Evolutionary conservation across 2,113 vertebrate genomes (phyloP).

Genomic region (Cettia cetti): DNA sequence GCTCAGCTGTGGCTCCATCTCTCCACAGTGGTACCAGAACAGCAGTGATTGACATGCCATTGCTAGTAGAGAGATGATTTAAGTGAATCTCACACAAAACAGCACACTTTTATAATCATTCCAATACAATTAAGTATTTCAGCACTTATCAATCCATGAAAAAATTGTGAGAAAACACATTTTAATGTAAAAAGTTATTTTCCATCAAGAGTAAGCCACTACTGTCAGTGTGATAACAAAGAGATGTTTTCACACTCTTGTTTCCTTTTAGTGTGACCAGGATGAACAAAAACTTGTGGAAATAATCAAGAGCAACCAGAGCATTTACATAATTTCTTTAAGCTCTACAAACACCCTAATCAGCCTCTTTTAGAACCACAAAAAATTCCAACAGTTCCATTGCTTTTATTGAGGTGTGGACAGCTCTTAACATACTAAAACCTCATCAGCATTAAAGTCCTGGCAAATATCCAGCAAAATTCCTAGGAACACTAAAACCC

Average conservation of each 20-base stretch:
- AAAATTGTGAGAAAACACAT: not conserved
- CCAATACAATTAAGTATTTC: not conserved
- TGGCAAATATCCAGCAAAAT: not conserved
- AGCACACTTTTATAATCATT: not conserved
- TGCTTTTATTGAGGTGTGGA: not conserved
- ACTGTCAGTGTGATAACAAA: not conserved
- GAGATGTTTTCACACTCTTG: not conserved
- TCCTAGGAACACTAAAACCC: not conserved
- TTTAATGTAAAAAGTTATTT: not conserved
- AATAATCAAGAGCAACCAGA: not conserved
- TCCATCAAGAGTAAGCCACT: not conserved
- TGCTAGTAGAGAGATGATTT: not conserved
- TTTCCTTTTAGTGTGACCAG: not conserved
- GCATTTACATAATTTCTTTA: not conserved
- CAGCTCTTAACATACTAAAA: not conserved
- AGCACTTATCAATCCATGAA: not conserved
- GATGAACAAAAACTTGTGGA: not conserved
- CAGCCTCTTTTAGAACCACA: not conserved
- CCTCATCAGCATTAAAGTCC: not conserved
- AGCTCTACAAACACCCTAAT: not conserved
- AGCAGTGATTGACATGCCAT: not conserved
- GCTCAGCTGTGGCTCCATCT: not conserved
- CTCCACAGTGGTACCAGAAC: not conserved
- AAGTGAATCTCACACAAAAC: not conserved
- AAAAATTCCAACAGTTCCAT: not conserved